Conservation (phyloP, 2,797 vertebrate genomes). For the Gallinago nigripennis region DNA sequence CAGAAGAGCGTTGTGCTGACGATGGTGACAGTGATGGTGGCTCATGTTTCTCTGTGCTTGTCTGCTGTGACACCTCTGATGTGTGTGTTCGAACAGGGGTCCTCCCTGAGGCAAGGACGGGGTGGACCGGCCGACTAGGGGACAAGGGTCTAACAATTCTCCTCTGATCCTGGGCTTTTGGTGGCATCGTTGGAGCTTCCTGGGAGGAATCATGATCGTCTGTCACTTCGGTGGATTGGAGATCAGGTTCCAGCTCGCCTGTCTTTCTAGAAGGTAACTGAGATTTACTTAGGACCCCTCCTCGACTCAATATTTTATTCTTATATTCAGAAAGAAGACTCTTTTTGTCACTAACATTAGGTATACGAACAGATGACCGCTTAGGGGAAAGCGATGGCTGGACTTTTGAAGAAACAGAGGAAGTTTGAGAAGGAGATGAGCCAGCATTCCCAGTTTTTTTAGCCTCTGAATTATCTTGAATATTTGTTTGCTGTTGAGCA, state of each 20-base stretch:
- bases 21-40: not conserved
- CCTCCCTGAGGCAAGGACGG: slow-evolving; percentile 79
- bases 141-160: slow-evolving; percentile 77
- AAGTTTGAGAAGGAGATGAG: slow-evolving; percentile 48
- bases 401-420: slow-evolving; percentile 54
- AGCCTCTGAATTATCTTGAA: slow-evolving; percentile 50
- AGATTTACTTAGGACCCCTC: slow-evolving; percentile 37
- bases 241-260: slow-evolving; percentile 44
- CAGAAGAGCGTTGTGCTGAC: not conserved
- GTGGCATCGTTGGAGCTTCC: not conserved
- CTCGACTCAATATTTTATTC: slow-evolving; percentile 64
- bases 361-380: not conserved
- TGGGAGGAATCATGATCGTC: slow-evolving; percentile 59
- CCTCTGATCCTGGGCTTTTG: slow-evolving; percentile 54
- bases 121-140: slow-evolving; percentile 79
- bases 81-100: slow-evolving; percentile 68
- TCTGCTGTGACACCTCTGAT: slow-evolving; percentile 37
- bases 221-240: slow-evolving; percentile 72
- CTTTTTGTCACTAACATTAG: slow-evolving; percentile 53
- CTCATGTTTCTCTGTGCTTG: slow-evolving; percentile 20
- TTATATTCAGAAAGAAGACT: slow-evolving; percentile 68
- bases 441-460: slow-evolving; percentile 4
- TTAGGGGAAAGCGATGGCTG: slow-evolving; percentile 51
- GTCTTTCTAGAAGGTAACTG: slow-evolving; percentile 54
- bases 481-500: slow-evolving; percentile 61